A percentile compares a stretch with the other conserved stretches of the same genome.
phyloP scores from a whole-genome alignment of 2,113 vertebrate genomes.

The Neoarius graeffei region DNA sequence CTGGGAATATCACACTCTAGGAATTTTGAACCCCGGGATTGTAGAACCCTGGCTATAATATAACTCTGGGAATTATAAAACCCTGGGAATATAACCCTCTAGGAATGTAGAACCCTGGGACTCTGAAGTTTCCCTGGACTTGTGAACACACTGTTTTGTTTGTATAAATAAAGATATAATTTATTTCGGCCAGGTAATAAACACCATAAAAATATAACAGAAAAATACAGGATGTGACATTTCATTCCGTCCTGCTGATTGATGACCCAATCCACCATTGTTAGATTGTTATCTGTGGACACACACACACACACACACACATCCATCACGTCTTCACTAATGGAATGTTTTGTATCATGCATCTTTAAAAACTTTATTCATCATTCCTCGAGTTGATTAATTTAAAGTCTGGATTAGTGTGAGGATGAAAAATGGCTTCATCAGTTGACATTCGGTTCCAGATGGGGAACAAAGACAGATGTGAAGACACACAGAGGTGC shows the following conservation, averaged over 20 bases:
- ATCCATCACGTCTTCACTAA: constrained; percentile 4
- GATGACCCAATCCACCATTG: constrained; percentile 11
- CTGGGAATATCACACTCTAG: not conserved
- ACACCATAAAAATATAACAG: not conserved
- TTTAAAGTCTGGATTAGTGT: constrained; percentile 45
- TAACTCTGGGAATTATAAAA: too few species aligned
- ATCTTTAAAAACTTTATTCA: constrained; percentile 37
- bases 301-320: constrained; percentile 12
- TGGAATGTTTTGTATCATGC: constrained; percentile 41
- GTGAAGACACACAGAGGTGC: constrained; percentile 27
- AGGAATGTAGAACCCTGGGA: too few species aligned
- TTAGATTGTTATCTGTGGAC: not conserved
- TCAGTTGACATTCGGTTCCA: constrained; percentile 30
- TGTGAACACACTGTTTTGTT: not conserved
- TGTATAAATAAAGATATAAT: constrained; percentile 3
- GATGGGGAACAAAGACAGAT: constrained; percentile 17
- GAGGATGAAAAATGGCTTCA: constrained; percentile 47
- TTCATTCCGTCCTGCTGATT: constrained; percentile 21
- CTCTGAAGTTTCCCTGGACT: not conserved
- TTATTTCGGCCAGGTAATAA: not conserved
- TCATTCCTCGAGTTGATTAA: constrained; percentile 37
- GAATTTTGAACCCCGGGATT: not conserved
- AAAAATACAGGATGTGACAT: constrained; percentile 30
- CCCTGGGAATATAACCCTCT: not conserved
- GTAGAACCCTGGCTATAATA: too few species aligned